These are phyloP conservation scores for Byasa hedistus DNA, from an alignment of 2,888 invertebrate genomes.

Conservation along the genomic window DNA sequence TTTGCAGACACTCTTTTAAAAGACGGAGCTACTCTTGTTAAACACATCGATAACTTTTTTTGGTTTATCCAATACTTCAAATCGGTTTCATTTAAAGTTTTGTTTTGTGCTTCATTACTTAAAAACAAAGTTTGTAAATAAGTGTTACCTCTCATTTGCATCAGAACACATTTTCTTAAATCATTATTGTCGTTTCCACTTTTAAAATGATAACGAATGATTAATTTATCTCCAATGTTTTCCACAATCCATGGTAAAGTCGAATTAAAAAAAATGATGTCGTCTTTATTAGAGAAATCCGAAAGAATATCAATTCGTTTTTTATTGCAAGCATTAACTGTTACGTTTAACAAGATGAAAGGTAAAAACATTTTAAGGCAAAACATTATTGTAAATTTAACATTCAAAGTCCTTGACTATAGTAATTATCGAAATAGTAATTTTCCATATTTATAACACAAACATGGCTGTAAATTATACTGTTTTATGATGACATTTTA, in stretches of 20 bases:
- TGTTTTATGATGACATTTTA: slow-evolving; percentile 25
- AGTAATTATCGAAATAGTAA: neutral
- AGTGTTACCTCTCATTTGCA: slow-evolving; percentile 33
- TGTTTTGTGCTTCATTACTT: slow-evolving; percentile 33
- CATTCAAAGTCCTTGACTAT: neutral
- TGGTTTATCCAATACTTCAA: slow-evolving; percentile 30
- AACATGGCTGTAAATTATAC: slow-evolving; percentile 10
- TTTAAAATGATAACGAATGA: slow-evolving; percentile 39
- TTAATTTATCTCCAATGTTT: slow-evolving; percentile 39
- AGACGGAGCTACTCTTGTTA: slow-evolving; percentile 28
- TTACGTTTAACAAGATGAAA: slow-evolving; percentile 1
- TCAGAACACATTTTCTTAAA: slow-evolving; percentile 39
- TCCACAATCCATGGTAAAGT: slow-evolving; percentile 43
- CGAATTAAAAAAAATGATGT: slow-evolving; percentile 39
- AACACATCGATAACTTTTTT: slow-evolving; percentile 30
- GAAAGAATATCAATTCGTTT: slow-evolving; percentile 41
- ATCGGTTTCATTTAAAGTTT: slow-evolving; percentile 30
- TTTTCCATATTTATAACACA: slow-evolving; percentile 8
- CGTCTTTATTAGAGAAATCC: slow-evolving; percentile 38
- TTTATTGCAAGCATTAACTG: slow-evolving; percentile 29
- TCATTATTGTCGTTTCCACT: slow-evolving; percentile 36
- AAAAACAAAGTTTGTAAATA: slow-evolving; percentile 36
- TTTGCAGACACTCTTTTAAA: slow-evolving; percentile 31
- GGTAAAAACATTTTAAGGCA: neutral
- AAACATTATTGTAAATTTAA: slow-evolving; percentile 11